Percentiles rank a stretch among this genome's conserved stretches.
Evolutionary conservation across 1,140 invertebrate genomes (phyloP).

Genomic region (Phymastichus coffea): DNA sequence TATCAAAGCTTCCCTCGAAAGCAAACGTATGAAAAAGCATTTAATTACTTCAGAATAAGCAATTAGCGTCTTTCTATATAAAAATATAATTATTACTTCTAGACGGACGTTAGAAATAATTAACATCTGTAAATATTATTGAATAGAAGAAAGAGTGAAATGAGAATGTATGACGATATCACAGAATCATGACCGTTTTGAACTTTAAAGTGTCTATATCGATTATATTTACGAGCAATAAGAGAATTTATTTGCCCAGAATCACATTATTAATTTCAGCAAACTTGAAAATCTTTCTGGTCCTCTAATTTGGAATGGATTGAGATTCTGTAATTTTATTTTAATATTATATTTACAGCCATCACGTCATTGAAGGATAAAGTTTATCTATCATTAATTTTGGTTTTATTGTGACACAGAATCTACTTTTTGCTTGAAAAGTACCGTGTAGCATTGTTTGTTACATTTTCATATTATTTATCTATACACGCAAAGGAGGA

Average conservation of each 20-base stretch:
- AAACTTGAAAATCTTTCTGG: conserved; percentile 20
- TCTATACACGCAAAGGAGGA: not conserved
- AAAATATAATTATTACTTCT: conserved; percentile 9
- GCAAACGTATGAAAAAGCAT: not conserved
- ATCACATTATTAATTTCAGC: conserved; percentile 17
- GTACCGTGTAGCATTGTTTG: not conserved
- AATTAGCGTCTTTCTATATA: not conserved
- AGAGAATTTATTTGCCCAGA: conserved; percentile 1
- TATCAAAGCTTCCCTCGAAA: not conserved
- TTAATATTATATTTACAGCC: conserved; percentile 20
- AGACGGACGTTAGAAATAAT: conserved; percentile 14
- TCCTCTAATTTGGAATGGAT: conserved; percentile 34
- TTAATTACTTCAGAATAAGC: not conserved
- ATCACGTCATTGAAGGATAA: conserved; percentile 8
- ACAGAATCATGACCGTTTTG: conserved; percentile 19
- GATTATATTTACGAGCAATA: conserved; percentile 1
- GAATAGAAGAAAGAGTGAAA: no score
- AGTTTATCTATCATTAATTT: not conserved
- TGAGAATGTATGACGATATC: conserved; percentile 14
- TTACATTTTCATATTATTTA: not conserved
- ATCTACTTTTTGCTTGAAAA: not conserved
- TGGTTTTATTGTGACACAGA: not conserved
- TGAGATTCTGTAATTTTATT: conserved; percentile 14
- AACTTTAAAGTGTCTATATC: conserved; percentile 27
- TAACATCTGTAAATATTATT: no score